phyloP scores from a whole-genome alignment of 2,888 invertebrate species.

The Pimpla rufipes region DNA sequence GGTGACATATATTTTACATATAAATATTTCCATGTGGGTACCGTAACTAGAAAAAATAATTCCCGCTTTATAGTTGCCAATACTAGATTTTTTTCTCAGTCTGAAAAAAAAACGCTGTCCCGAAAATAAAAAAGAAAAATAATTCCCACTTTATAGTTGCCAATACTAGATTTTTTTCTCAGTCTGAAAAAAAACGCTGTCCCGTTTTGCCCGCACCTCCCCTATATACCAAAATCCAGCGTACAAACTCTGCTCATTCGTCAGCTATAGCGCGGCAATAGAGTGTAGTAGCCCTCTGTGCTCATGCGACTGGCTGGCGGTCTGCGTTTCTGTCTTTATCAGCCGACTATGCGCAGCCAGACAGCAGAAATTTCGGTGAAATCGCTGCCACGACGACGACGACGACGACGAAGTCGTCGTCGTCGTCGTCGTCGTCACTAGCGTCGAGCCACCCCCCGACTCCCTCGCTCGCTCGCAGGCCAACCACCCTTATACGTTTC shows the following conservation, averaged over 20 bases:
- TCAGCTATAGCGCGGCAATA: slow-evolving; percentile 17
- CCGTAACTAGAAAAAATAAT: no score
- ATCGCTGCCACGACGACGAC: not conserved
- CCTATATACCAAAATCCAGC: no score
- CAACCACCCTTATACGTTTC: slow-evolving; percentile 55
- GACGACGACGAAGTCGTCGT: slow-evolving; percentile 2
- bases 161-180: no score
- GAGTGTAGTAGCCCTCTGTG: not conserved
- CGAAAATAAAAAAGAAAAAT: no score
- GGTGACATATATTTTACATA: no score
- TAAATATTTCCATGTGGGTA: no score
- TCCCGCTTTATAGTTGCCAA: no score
- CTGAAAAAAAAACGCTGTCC: no score
- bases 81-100: no score
- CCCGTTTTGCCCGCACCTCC: no score
- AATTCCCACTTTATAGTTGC: no score
- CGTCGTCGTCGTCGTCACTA: slow-evolving; percentile 40
- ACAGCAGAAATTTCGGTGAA: slow-evolving; percentile 36
- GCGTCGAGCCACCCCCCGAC: slow-evolving; percentile 49
- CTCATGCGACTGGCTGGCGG: slow-evolving; percentile 9
- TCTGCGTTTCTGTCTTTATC: slow-evolving; percentile 69
- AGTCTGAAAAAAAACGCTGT: no score
- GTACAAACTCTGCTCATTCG: slow-evolving; percentile 48
- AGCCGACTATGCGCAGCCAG: slow-evolving; percentile 56
- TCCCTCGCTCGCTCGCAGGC: slow-evolving; percentile 32